Evolutionary conservation across 1,140 invertebrate genomes (phyloP).

Genomic region (honey bee (Apis mellifera)): Amel_HAv3.1 CM009931.2:19653501-19654000

Average conservation of each 20-base stretch:
- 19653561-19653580: neutral
- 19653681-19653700: neutral
- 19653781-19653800: constrained; percentile 34
- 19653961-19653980: neutral
- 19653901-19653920: constrained; percentile 5
- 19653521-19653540: neutral
- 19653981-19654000: no score
- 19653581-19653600: neutral
- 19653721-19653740: constrained; percentile 52
- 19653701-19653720: neutral
- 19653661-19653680: no score
- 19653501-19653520: constrained; percentile 40
- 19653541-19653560: neutral
- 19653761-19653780: constrained; percentile 51
- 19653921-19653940: constrained; percentile 40
- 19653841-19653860: constrained; percentile 54
- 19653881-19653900: constrained; percentile 56
- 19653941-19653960: no score
- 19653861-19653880: constrained; percentile 72
- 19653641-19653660: no score
- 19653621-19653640: no score
- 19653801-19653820: constrained; percentile 60
- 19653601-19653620: no score
- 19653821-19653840: constrained; percentile 60
- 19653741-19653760: constrained; percentile 27